A percentile compares a stretch with the other conserved stretches of the same genome.
Evolutionary conservation across 2,888 invertebrate genomes (phyloP).

Genomic region (Caenorhabditis panamensis): DNA sequence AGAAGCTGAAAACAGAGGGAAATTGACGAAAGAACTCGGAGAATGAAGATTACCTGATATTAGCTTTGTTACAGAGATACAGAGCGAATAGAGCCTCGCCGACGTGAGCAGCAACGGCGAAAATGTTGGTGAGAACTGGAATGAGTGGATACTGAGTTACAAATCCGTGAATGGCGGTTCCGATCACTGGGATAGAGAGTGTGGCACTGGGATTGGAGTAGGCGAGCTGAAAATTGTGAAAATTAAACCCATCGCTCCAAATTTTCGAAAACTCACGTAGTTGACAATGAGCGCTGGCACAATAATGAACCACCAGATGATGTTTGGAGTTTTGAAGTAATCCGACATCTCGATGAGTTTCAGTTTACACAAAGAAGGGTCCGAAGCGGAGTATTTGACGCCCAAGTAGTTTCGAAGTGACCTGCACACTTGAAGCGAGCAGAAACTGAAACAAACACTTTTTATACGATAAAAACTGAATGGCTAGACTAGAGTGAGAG

Average conservation of each 20-base stretch:
- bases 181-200: constrained; percentile 65
- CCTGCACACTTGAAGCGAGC: constrained; percentile 66
- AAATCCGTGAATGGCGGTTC: constrained; percentile 58
- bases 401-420: constrained; percentile 76
- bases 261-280: constrained; percentile 67
- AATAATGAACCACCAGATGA: constrained; percentile 75
- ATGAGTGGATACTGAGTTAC: constrained; percentile 47
- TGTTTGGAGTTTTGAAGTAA: constrained; percentile 65
- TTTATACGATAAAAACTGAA: not conserved
- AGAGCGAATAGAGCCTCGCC: constrained; percentile 75
- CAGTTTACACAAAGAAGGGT: constrained; percentile 48
- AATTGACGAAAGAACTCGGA: not conserved
- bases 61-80: constrained; percentile 70
- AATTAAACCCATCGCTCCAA: not conserved
- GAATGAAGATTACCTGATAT: constrained; percentile 64
- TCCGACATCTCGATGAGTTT: constrained; percentile 64
- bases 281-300: constrained; percentile 73
- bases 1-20: constrained; percentile 61
- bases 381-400: constrained; percentile 65
- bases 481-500: constrained; percentile 17
- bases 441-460: constrained; percentile 50
- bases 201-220: constrained; percentile 66
- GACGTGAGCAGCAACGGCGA: constrained; percentile 74
- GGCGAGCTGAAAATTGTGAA: constrained; percentile 66
- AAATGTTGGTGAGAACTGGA: constrained; percentile 68